phyloP scores from a whole-genome alignment of 2,888 invertebrate species.

The Drosophila mayaguana region DNA sequence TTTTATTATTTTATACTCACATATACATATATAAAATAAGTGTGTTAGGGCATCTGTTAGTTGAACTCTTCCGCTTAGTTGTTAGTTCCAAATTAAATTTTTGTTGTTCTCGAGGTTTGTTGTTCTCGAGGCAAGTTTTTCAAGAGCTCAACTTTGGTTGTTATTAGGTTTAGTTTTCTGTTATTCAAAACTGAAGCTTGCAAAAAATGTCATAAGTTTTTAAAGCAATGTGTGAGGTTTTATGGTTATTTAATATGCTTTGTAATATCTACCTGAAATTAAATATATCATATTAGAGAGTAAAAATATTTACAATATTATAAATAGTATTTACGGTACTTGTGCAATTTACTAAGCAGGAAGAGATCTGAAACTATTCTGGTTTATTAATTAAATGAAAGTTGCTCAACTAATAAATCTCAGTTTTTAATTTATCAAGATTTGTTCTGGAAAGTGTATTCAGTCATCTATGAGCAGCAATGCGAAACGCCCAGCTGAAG shows the following conservation, averaged over 20 bases:
- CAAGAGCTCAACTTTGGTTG: neutral
- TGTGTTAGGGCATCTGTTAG: neutral
- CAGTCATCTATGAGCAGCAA: neutral
- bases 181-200: neutral
- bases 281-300: too few species aligned
- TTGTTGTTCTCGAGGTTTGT: neutral
- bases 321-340: too few species aligned
- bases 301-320: too few species aligned
- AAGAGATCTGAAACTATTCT: too few species aligned
- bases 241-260: neutral
- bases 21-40: neutral
- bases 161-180: neutral
- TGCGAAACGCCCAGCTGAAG: neutral
- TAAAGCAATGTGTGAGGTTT: too few species aligned
- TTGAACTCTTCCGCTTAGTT: neutral
- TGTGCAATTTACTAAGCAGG: too few species aligned
- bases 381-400: too few species aligned
- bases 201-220: neutral
- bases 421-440: neutral
- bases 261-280: neutral
- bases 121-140: slow-evolving; percentile 6
- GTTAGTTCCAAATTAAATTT: neutral
- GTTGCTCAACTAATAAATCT: neutral
- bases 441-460: neutral
- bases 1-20: too few species aligned